Base-by-base conservation (phyloP, 1,140 invertebrate genomes). In the Pteromalus puparum region DNA sequence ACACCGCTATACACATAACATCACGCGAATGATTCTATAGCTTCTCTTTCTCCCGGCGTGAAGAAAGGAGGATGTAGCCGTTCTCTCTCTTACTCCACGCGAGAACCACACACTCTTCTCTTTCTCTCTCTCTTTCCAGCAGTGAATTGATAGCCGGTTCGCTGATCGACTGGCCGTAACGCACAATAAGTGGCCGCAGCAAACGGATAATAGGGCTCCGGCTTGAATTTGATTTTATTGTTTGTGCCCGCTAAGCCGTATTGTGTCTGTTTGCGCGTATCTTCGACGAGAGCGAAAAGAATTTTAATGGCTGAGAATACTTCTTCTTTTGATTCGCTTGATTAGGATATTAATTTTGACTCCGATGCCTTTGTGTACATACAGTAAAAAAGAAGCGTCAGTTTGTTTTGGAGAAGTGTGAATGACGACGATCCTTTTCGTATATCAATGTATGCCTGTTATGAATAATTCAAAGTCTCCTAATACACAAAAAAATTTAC, bases 91-190 rank as follows among this genome's bases (percentile, higher is more conserved):
- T 15, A 21, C 53, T 61, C 21, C 21, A 5, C 53, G 18, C 15
- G 18, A 61, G 53, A 61, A 5, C 53, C 6, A 18, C 18, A 61
- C 53, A 61, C 53, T 61, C 53, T 61, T 61, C 53, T 61, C 53
- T 38, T 7, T 30, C 30, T 34, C 30, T 34, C 30, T 34, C 30
- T 34, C 30, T 34, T 5, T 34, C 30, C 6, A 2, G 30, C 48
- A n/a, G 46, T 61, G 75, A 77, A 77, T 77, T 77, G 75, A 77
- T 77, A 77, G 75, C 75, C 48, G 75, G 24, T 61, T 77, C 21
- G 48, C 48, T n/a, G 75, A 77, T 77, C 75, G 75, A 77, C 75
- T 30, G 75, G 34, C 46, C 48, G 75, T 77, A 77, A 77, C 75
- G 75, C 46, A 61, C n/a, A 77, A 61, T 77, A 77, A 77, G 75